phyloP scores from a whole-genome alignment of 2,888 invertebrate species.

The Phytoseiulus persimilis region DNA sequence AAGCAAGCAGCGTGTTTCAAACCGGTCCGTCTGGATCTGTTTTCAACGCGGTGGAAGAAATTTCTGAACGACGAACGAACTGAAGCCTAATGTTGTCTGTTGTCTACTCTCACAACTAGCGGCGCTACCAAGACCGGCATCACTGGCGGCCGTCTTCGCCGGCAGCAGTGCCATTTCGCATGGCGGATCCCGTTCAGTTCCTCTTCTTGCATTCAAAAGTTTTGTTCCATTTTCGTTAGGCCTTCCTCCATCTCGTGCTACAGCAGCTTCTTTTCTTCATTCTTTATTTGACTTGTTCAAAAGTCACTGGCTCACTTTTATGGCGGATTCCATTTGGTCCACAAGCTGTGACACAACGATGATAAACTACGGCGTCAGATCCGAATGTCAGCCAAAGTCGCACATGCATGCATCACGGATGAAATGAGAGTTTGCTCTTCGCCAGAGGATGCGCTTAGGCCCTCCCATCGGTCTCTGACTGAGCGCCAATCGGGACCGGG shows the following conservation, averaged over 20 bases:
- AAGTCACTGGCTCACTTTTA: not conserved
- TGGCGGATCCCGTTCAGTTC: not conserved
- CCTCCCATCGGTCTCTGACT: not conserved
- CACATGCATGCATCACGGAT: not conserved
- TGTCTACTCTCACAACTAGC: not conserved
- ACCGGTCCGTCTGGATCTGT: not conserved
- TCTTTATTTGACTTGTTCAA: not conserved
- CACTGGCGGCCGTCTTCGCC: not conserved
- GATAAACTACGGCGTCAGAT: not conserved
- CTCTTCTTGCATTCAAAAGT: not conserved
- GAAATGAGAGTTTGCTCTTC: not conserved
- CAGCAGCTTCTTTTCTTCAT: not conserved
- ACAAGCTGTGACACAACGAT: not conserved
- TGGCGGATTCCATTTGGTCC: not conserved
- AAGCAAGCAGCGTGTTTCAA: constrained; percentile 5
- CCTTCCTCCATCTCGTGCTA: not conserved
- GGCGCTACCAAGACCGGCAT: not conserved
- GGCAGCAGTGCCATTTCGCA: not conserved
- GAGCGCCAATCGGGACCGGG: not conserved
- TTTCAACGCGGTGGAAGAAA: constrained; percentile 5
- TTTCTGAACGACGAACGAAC: not conserved
- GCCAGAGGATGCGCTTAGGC: not conserved
- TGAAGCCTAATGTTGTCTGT: not conserved
- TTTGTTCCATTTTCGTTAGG: not conserved
- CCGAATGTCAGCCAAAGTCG: not conserved